These are phyloP conservation scores for Cheirogaleus major DNA, from an alignment of 2,797 vertebrate species.

Conservation along the genomic window DNA sequence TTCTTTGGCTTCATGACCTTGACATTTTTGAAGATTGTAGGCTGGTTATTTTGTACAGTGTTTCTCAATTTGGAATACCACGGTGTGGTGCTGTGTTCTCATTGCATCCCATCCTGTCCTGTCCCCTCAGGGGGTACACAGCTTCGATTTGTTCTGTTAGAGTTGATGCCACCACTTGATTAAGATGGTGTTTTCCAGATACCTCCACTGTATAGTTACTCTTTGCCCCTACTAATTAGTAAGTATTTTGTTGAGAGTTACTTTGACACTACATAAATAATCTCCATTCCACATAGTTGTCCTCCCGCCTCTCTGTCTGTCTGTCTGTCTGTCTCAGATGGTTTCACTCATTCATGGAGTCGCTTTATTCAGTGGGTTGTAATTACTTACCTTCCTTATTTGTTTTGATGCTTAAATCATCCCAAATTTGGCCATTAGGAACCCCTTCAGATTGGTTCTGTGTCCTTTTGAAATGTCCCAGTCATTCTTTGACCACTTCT, in stretches of 20 bases:
- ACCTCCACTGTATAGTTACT: neutral
- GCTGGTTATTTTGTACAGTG: neutral
- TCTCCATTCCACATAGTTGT: neutral
- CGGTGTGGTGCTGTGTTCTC: neutral
- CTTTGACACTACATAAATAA: neutral
- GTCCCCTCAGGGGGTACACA: neutral
- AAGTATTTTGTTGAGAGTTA: neutral
- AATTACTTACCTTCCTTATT: neutral
- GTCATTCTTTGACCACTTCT: neutral
- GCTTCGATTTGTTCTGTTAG: neutral
- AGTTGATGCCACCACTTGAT: neutral
- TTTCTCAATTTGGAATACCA: slow-evolving; percentile 4
- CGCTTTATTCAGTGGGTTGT: neutral
- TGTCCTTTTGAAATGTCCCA: neutral
- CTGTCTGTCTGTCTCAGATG: neutral
- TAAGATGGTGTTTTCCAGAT: neutral
- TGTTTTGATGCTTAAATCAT: neutral
- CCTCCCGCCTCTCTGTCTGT: neutral
- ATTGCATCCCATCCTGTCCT: neutral
- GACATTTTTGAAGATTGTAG: neutral
- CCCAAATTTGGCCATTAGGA: neutral
- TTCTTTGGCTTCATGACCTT: neutral
- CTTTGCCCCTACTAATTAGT: neutral
- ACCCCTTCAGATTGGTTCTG: neutral
- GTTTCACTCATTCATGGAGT: neutral